A percentile compares a stretch with the other conserved stretches of the same genome.
These are phyloP conservation scores for Phaenicophaeus curvirostris DNA, from an alignment of 2,797 vertebrate genomes.

Conservation along the genomic window DNA sequence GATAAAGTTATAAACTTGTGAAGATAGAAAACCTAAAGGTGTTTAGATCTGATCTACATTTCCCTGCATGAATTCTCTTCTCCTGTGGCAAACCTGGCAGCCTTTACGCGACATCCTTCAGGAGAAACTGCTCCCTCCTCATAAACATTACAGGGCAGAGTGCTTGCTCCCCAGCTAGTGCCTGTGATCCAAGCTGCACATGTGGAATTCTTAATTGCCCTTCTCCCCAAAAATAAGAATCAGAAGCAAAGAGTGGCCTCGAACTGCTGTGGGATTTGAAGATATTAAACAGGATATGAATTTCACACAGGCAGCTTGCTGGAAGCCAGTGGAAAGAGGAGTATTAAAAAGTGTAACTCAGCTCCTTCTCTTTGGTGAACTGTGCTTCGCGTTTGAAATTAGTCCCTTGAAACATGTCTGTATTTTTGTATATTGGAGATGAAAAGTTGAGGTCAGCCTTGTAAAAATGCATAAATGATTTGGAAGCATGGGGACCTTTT, in stretches of 20 bases:
- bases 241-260: background rate
- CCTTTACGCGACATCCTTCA: background rate
- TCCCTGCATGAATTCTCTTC: background rate
- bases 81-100: background rate
- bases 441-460: background rate
- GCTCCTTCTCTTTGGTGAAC: background rate
- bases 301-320: background rate
- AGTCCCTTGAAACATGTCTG: background rate
- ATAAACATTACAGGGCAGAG: background rate
- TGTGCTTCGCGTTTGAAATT: background rate
- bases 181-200: rapidly evolving
- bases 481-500: rapidly evolving
- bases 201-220: background rate
- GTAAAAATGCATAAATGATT: background rate
- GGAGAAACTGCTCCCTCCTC: background rate
- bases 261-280: background rate
- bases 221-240: background rate
- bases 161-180: background rate
- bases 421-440: background rate
- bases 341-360: background rate
- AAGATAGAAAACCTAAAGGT: background rate
- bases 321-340: background rate
- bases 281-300: constrained; percentile 37
- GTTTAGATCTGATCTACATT: background rate
- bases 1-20: background rate